Conservation (phyloP, 2,888 invertebrate species). For the Heterodera filipjevi region DNA sequence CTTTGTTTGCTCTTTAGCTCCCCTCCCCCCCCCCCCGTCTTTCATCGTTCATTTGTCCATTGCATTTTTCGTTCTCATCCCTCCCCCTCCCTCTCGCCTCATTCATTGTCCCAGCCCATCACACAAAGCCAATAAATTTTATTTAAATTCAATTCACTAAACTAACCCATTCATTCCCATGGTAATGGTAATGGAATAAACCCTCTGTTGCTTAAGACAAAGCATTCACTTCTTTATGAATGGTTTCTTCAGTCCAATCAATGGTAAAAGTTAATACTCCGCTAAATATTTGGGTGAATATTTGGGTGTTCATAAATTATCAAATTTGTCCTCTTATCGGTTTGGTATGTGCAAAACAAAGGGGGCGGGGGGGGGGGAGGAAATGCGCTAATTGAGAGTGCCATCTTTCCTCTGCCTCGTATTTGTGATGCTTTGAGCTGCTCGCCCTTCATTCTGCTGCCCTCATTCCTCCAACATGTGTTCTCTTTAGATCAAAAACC, state of each 20-base stretch:
- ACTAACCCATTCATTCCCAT: background rate
- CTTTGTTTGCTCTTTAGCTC: background rate
- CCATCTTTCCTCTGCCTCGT: too few relatives aligned
- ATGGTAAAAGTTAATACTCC: too few relatives aligned
- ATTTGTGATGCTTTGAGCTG: too few relatives aligned
- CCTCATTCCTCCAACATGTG: too few relatives aligned
- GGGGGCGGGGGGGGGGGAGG: too few relatives aligned
- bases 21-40: background rate
- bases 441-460: too few relatives aligned
- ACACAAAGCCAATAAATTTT: background rate
- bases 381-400: too few relatives aligned
- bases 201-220: background rate
- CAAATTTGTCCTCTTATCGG: background rate
- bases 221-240: background rate
- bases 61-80: background rate
- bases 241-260: background rate
- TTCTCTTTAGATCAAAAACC: too few relatives aligned
- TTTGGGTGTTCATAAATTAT: background rate
- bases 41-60: background rate
- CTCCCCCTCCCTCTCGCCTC: background rate
- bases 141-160: background rate
- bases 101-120: background rate
- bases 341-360: too few relatives aligned
- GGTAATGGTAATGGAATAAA: background rate
- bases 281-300: too few relatives aligned